phyloP scores from a whole-genome alignment of 2,888 invertebrate genomes.

The Helobdella robusta region DNA sequence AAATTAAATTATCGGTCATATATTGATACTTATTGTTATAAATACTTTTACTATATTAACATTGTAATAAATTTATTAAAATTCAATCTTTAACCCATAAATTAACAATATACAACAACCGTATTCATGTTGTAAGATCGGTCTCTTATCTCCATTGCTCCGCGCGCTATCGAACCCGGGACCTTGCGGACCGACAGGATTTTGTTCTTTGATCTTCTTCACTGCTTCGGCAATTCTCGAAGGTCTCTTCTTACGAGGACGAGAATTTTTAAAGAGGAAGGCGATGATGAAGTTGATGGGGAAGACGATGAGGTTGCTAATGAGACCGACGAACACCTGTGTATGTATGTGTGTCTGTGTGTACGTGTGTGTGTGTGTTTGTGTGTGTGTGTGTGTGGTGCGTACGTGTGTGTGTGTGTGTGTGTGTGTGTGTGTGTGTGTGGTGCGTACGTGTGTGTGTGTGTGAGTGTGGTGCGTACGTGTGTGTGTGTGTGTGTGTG shows the following conservation, averaged over 20 bases:
- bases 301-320: slow-evolving; percentile 50
- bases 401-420: too few relatives aligned
- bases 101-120: too few relatives aligned
- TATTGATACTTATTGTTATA: not conserved
- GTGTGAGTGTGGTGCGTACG: too few relatives aligned
- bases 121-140: not conserved
- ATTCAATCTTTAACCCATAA: too few relatives aligned
- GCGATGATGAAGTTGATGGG: slow-evolving; percentile 50
- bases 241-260: slow-evolving; percentile 43
- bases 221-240: slow-evolving; percentile 43
- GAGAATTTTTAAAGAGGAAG: slow-evolving; percentile 50
- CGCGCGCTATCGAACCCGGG: not conserved
- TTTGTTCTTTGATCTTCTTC: slow-evolving; percentile 23
- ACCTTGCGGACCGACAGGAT: not conserved
- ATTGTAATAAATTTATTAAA: not conserved
- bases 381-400: too few relatives aligned
- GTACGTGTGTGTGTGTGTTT: too few relatives aligned
- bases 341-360: too few relatives aligned
- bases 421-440: too few relatives aligned
- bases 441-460: too few relatives aligned
- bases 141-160: not conserved
- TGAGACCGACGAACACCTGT: slow-evolving; percentile 50
- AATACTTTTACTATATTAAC: not conserved
- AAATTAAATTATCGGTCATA: not conserved
- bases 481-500: slow-evolving; percentile 5